Base-by-base conservation (phyloP, 2,797 vertebrate genomes). In the Liasis olivaceus region DNA sequence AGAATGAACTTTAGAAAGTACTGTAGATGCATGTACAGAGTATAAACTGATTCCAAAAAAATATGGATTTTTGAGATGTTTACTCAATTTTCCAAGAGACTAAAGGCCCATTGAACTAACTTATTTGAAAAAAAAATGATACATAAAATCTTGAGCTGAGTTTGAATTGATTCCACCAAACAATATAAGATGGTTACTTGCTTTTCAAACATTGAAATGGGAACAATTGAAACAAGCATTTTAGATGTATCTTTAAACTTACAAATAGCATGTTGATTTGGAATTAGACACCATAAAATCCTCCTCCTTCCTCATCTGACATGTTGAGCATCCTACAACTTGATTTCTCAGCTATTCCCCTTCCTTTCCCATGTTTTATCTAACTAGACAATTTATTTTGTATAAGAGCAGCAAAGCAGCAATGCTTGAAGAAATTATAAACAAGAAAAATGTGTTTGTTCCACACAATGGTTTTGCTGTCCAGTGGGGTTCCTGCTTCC, bases 301-400 rank as follows among this genome's bases (percentile, higher is more conserved):
- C 66, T 31, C 20, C 15, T 58, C n/a, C 26, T 58, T 59, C 31
- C 22, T 31, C 12, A n/a, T 24, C 20, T 26, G 15, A 89, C 20
- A 6, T 47, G 20, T 89, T 60, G 15, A 69, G 28, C 69, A 87
- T 64, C 26, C 47, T 8, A 87, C 31, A 28, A 63, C 36, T 90
- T 26, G 36, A 88, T 87, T 72, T 81, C 51, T 90, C 64, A 81
- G n/a, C 47, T 54, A 56, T 81, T 93, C 51, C 42, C 64, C 85
- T 93, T 92, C 93, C 93, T 93, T 93, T 93, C 85, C 89, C 92
- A 93, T 60, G 66, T 93, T 93, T 93, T 90, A 93, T 90, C 92
- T 90, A 51, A 56, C n/a, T 81, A 42, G 26, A 86, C 47, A 66
- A 90, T 93, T 93, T 93, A 93, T 93, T 93, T 93, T 93, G 59